phyloP scores from a whole-genome alignment of 2,113 vertebrate genomes.

The Pelecanus crispus region DNA sequence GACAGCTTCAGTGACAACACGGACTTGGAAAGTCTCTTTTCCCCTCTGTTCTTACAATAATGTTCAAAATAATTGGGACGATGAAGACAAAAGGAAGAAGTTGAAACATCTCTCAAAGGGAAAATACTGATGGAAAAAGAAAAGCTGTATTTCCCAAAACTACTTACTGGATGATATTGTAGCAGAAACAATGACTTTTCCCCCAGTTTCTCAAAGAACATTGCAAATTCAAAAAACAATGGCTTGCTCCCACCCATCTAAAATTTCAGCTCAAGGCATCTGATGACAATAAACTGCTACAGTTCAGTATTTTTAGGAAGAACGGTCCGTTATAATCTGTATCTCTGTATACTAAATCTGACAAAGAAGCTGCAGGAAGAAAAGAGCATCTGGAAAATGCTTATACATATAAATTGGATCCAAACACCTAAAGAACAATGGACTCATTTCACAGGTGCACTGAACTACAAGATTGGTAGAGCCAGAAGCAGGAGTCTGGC shows the following conservation, averaged over 20 bases:
- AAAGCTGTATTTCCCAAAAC: background rate
- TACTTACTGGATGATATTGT: background rate
- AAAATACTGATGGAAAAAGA: background rate
- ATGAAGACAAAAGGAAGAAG: background rate
- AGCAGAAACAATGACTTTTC: background rate
- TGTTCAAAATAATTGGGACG: background rate
- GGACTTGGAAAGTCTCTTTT: background rate
- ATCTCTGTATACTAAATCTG: background rate
- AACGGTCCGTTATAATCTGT: background rate
- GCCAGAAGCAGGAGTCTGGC: background rate
- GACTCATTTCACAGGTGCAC: background rate
- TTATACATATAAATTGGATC: background rate
- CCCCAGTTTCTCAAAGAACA: background rate
- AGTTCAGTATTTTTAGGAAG: background rate
- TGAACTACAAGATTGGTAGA: background rate
- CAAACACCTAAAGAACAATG: background rate
- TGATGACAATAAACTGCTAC: background rate
- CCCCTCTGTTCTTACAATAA: background rate
- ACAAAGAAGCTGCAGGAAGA: background rate
- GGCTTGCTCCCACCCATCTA: background rate
- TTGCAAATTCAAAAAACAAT: background rate
- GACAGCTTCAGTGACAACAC: background rate
- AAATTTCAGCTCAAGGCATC: background rate
- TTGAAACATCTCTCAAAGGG: background rate
- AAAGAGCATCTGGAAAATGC: background rate